Base-by-base conservation (phyloP, 2,113 vertebrate species). In the Dromaius novaehollandiae region DNA sequence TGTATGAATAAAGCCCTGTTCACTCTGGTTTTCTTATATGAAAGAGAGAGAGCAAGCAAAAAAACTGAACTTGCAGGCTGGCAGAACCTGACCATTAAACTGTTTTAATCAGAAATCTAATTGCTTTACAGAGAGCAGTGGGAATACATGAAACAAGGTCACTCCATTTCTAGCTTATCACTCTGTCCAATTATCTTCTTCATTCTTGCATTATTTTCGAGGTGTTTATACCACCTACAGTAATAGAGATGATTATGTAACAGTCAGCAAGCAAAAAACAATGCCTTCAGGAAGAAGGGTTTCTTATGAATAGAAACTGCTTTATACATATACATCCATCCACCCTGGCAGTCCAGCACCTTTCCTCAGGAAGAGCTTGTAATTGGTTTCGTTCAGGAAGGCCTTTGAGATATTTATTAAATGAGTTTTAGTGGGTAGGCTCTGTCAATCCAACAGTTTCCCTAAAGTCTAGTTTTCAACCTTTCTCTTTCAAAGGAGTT, bases 391-490 rank as follows among this genome's bases (percentile, higher is more conserved):
- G 60, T 92, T 92, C 81, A 74, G 60, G 48, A 92, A 93, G 97
- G 81, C 88, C 86, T 89, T 94, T 92, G 94, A 70, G 78, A 89
- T 82, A 44, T 90, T 92, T 88, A 66, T 96, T 96, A 96, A 95
- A 94, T 91, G 90, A 92, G 32, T 85, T 97, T 89, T 88, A 96
- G 81, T 32, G 44, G 5, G 55, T 82, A 82, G 68, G 51, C 32
- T 93, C 60, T 96, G 44, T 95, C 91, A 97, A 88, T 78, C 51
- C 88, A 82, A 78, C n/a, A 73, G 18, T 82, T 92, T 78, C 58
- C 66, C 63, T 70, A 78, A 73, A 97, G 93, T 88, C 88, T 76
- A 94, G 51, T 32, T 50, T 84, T 81, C 90, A 85, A 91, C 24
- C 13, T 5, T 2, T 53, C 93, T 65, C 50, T 90, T 18, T 94